Evolutionary conservation across 2,888 invertebrate species (phyloP).

Genomic region (Notocelia uddmanniana): DNA sequence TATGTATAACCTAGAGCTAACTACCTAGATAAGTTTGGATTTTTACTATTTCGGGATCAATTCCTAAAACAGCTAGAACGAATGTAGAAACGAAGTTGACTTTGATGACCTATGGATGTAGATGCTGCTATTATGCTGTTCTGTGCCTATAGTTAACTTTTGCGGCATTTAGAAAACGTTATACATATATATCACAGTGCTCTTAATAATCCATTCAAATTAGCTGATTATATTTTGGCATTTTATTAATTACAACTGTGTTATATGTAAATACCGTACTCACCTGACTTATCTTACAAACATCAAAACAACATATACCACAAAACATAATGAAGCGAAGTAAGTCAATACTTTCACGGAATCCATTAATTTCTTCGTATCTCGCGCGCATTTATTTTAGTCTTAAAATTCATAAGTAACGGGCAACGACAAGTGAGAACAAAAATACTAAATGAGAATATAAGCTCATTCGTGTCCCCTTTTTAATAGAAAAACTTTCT

Average conservation of each 20-base stretch:
- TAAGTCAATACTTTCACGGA: constrained; percentile 41
- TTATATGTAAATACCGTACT: constrained; percentile 14
- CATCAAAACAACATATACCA: constrained; percentile 29
- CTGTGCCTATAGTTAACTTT: too few species aligned
- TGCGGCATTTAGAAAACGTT: too few species aligned
- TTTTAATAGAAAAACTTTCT: constrained; percentile 46
- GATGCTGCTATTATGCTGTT: too few species aligned
- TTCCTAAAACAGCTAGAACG: too few species aligned
- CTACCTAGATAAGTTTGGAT: too few species aligned
- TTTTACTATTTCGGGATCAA: too few species aligned
- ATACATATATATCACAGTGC: too few species aligned
- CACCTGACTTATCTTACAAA: constrained; percentile 35
- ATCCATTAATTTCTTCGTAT: constrained; percentile 35
- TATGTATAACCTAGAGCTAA: too few species aligned
- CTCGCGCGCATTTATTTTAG: constrained; percentile 34
- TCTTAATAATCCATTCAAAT: too few species aligned
- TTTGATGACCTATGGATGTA: too few species aligned
- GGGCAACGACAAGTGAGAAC: constrained; percentile 28
- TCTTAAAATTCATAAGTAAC: constrained; percentile 39
- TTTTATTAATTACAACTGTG: background rate
- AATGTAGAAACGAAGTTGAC: too few species aligned
- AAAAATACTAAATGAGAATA: constrained; percentile 40
- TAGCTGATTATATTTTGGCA: background rate
- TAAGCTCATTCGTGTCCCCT: constrained; percentile 42
- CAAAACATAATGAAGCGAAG: constrained; percentile 23